Base-by-base conservation (phyloP, 2,888 invertebrate species). In the Andrena camellia region DNA sequence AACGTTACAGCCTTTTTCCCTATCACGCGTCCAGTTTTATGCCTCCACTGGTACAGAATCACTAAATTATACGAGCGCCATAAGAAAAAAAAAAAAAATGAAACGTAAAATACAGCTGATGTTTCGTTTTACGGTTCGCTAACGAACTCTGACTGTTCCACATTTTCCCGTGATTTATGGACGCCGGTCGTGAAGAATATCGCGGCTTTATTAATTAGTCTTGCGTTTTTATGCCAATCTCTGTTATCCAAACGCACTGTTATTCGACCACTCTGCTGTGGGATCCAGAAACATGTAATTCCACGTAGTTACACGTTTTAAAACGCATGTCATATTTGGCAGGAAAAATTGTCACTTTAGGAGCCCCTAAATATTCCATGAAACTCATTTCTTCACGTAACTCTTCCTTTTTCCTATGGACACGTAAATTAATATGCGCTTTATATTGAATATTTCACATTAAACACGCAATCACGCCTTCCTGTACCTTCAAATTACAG, bases 51-150 rank as follows among this genome's bases (percentile, higher is more conserved):
- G 48, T 31, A 35, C 67, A 54, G 57, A 67, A 26, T 72, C 33
- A 57, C 78, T 71, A 71, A 80, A 72, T 72, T 67, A 17, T 57
- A 48, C 54, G 54, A 50, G 7, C 29, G 8, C n/a, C 2, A 5
- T 20, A 26, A 48, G 33, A 31, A 42, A 48, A 66, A 31, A 3
- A 52, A 26, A 57, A 54, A 13, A 29, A 48, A 62, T 26, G 29
- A 54, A 48, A 42, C 67, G 68, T 72, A 69, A 72, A 77, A 73
- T 50, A 77, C 50, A 73, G 69, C 63, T 72, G 68, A 83, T 69
- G 73, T 73, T 74, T 77, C 81, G 70, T 77, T 83, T 81, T 50
- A 83, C 76, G 67, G 73, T 81, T 67, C 77, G 72, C 77, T 78
- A 81, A 78, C 81, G 66, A 81, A 73, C 77, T 52, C 54, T 60